Base-by-base conservation (phyloP, 2,797 vertebrate species). In the Bucorvus abyssinicus region DNA sequence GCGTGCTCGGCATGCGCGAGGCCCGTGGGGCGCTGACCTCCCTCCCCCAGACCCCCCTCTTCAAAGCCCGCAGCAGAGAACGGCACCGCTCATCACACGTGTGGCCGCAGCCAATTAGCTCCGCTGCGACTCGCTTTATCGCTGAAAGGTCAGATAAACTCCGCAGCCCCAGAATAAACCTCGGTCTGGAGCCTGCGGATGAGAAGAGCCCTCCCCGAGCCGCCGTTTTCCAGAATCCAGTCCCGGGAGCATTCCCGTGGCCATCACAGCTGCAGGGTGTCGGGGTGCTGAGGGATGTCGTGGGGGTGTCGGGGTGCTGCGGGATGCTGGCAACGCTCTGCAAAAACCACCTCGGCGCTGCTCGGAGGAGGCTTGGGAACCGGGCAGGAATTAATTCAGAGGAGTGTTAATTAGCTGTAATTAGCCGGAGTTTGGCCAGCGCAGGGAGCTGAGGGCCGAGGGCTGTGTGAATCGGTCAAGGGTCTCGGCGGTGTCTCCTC, bases 101-200 rank as follows among this genome's bases (percentile, higher is more conserved):
- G 45, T 12, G 84, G 29, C 90, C 9, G 59, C 40, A 53, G 38
- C 55, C 47, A 21, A 5, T 32, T 40, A 59, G 6, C 75, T 63
- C 61, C 61, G 50, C 49, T 3, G 22, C 44, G 1, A 8, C 29
- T 15, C 4, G 3, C 27, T 63, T 70, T 1, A 0, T 7, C 88
- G 56, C 78, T 32, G 4, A 94, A 93, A 95, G 93, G 96, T 91
- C 94, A 77, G 50, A 36, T 3, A 73, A 94, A 92, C 63, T 75
- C 91, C 89, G 34, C 21, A 49, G 89, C 86, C 63, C 4, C 5
- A 78, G 89, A 82, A 87, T 57, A 60, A 89, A 91, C 82, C 94
- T 50, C 23, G 5, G 3, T 4, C 17, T 4, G 14, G 83, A 74
- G 89, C n/a, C 86, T 50, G 73, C 2, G 44, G 50, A 4, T 3